These are phyloP conservation scores for Busseola fusca DNA, from an alignment of 2,888 invertebrate genomes.

Conservation along the genomic window DNA sequence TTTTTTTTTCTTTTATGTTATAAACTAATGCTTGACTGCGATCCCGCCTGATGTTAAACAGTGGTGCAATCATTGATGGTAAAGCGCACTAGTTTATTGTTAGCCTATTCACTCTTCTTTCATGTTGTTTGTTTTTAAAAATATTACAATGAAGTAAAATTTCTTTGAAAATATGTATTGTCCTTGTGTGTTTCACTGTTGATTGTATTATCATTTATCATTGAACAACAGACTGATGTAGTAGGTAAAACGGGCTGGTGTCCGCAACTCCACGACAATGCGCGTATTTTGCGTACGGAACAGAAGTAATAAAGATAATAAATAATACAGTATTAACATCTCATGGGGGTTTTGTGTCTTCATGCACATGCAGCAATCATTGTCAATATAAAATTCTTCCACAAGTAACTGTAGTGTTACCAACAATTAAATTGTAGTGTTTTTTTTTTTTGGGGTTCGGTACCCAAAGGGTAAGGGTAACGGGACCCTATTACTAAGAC, in stretches of 20 bases:
- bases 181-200: not conserved
- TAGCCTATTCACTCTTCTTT: too few species aligned
- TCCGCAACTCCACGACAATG: too few species aligned
- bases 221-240: slow-evolving; percentile 8
- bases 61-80: too few species aligned
- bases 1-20: too few species aligned
- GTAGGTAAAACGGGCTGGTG: too few species aligned
- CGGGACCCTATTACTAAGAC: too few species aligned
- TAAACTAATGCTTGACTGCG: too few species aligned
- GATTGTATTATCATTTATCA: slow-evolving; percentile 24
- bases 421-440: not conserved
- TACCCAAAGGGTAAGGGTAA: too few species aligned
- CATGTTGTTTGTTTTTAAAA: not conserved
- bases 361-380: not conserved
- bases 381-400: not conserved
- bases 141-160: not conserved
- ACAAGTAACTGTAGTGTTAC: not conserved
- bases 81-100: too few species aligned
- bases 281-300: too few species aligned
- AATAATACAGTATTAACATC: not conserved
- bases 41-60: too few species aligned
- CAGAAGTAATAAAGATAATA: slow-evolving; percentile 11
- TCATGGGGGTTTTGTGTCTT: not conserved
- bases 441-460: too few species aligned
- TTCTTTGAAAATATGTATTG: not conserved